Evolutionary conservation across 2,113 vertebrate species (phyloP), one percentile per base, ranked within the genome.

Genomic region (Aldabrachelys gigantea): DNA sequence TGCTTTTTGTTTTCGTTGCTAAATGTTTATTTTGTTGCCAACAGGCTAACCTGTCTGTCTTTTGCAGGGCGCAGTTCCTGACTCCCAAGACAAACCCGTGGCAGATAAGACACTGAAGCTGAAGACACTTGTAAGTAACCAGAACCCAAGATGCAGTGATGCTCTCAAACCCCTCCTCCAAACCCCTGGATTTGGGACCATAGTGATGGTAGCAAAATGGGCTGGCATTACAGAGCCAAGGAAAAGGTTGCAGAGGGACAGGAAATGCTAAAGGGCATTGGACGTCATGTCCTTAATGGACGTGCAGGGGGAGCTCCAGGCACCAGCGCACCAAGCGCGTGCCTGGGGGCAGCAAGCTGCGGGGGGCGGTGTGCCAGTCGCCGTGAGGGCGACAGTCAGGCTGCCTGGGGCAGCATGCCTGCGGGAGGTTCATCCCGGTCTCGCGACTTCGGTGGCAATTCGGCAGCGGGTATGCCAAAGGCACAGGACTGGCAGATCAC

Each of bases 71-170:
- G 21, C 22, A 50, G 29, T 38, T 78, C 59, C 54, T 44, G 44
- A 41, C 14, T n/a, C 69, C 49, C 69, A 69, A 84, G 54, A 29
- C n/a, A 47, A 25, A 88, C 75, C 59, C 31, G 80, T 82, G 78
- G 44, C 91, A 79, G 44, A 89, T 50, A 27, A 93, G 59, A 85
- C 50, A 29, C 44, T 81, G 80, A 87, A 93, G 82, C 50, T 93
- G 91, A 84, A 72, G 62, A 47, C 59, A 25, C n/a, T 85, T 41
- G 91, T 93, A 89, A 93, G 91, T 85, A 89, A 52, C 80, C 52
- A 54, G 35, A n/a, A 16, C 41, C 24, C 24, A 7, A 13, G 41
- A 29, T 16, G 10, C 44, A 27, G 41, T 29, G 75, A 47, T 27
- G 44, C 11, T 78, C 41, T 8, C 25, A 27, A 27, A 47, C 75